Conservation (phyloP, 2,888 invertebrate species). For the Drosophila pegasa region DNA sequence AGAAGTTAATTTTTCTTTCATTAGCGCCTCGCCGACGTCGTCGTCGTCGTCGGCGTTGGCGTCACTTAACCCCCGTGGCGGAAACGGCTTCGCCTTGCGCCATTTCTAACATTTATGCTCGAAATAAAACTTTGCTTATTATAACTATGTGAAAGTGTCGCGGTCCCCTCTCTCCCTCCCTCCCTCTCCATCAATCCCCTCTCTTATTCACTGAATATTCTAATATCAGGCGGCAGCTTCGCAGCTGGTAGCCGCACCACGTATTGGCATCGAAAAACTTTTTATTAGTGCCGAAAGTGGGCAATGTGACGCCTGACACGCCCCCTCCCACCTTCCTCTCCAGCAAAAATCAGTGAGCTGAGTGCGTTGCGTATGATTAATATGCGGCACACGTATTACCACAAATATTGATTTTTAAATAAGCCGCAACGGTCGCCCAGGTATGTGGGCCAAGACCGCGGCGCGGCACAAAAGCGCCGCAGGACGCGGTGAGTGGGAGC, state of each 20-base stretch:
- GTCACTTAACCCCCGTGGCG: constrained; percentile 30
- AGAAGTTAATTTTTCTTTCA: constrained; percentile 67
- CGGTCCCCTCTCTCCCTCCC: neutral
- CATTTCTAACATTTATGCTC: constrained; percentile 27
- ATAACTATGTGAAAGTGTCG: constrained; percentile 73
- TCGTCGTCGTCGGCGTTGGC: constrained; percentile 62
- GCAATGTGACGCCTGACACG: constrained; percentile 10
- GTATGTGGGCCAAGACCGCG: constrained; percentile 55
- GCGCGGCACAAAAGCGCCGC: neutral
- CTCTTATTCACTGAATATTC: constrained; percentile 53
- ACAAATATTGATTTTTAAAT: constrained; percentile 79
- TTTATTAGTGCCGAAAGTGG: constrained; percentile 71
- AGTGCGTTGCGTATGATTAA: constrained; percentile 73
- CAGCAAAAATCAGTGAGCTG: constrained; percentile 58
- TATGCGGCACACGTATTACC: constrained; percentile 69
- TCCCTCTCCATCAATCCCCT: neutral
- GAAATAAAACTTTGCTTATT: constrained; percentile 74
- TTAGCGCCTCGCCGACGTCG: constrained; percentile 67
- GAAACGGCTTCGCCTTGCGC: neutral
- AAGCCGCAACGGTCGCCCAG: constrained; percentile 65
- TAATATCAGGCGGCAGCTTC: constrained; percentile 50
- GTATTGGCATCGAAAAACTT: constrained; percentile 70
- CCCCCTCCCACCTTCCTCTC: neutral
- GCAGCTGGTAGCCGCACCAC: constrained; percentile 62
- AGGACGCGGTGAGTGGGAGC: neutral